These are phyloP conservation scores for Clarias laeviceps DNA, from an alignment of 2,797 vertebrate genomes.

Conservation along the genomic window DNA sequence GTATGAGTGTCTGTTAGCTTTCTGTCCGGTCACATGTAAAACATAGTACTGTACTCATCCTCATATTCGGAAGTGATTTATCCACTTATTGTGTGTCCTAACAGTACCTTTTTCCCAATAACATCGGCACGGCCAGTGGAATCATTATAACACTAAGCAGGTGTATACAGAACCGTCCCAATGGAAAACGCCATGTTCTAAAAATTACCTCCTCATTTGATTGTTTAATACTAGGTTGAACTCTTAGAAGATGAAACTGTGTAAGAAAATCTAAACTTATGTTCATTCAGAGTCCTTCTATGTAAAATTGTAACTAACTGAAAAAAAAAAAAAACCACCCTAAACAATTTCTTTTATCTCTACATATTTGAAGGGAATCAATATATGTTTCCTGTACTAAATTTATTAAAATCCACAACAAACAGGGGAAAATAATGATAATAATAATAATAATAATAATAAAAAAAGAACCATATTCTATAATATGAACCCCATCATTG, in stretches of 20 bases:
- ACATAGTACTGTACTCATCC: neutral
- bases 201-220: conserved; percentile 54
- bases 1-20: neutral
- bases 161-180: conserved; percentile 39
- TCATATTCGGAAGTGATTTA: neutral
- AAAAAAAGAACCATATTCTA: neutral
- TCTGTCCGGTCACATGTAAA: neutral
- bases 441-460: no score
- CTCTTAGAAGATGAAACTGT: conserved; percentile 1
- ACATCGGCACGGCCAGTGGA: conserved; percentile 8
- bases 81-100: neutral
- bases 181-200: conserved; percentile 13
- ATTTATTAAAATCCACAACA: conserved; percentile 52
- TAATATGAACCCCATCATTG: neutral
- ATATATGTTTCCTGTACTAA: conserved; percentile 47
- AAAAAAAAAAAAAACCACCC: conserved; percentile 35
- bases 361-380: conserved; percentile 58
- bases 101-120: neutral
- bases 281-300: conserved; percentile 57
- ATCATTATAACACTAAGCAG: conserved; percentile 32
- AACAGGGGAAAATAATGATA: conserved; percentile 39
- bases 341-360: conserved; percentile 51
- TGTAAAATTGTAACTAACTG: conserved; percentile 56
- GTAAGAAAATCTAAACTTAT: conserved; percentile 50
- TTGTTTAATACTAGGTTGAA: conserved; percentile 54